phyloP scores from a whole-genome alignment of 2,797 vertebrate genomes.

The Ctenopoma multispine region DNA sequence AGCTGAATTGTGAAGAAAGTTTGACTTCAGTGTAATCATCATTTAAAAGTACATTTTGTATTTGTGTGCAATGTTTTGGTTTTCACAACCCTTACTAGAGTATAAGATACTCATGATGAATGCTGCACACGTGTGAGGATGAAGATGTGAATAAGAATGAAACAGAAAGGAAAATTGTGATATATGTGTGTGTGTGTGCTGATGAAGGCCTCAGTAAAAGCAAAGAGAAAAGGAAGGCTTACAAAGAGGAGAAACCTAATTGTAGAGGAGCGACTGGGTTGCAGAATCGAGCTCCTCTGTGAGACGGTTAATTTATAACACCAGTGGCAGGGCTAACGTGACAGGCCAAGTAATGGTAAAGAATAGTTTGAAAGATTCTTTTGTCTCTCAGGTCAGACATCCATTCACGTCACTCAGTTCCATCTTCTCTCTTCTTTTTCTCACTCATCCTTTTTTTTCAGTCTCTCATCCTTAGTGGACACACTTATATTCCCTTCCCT shows the following conservation, averaged over 20 bases:
- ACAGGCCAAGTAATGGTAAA: slow-evolving; percentile 79
- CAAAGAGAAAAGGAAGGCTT: slow-evolving; percentile 68
- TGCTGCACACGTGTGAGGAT: slow-evolving; percentile 48
- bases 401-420: slow-evolving; percentile 67
- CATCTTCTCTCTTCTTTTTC: slow-evolving; percentile 65
- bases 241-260: slow-evolving; percentile 76
- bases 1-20: not conserved
- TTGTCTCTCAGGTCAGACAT: slow-evolving; percentile 75
- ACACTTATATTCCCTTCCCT: slow-evolving; percentile 42
- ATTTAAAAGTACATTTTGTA: slow-evolving; percentile 15
- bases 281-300: slow-evolving; percentile 69
- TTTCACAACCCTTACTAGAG: slow-evolving; percentile 17
- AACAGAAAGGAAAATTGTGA: slow-evolving; percentile 62
- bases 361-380: slow-evolving; percentile 76
- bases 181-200: slow-evolving; percentile 61
- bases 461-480: slow-evolving; percentile 46
- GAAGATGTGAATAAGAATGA: slow-evolving; percentile 61
- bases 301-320: slow-evolving; percentile 84
- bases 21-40: not conserved
- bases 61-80: slow-evolving; percentile 16
- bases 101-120: slow-evolving; percentile 55
- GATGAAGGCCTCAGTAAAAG: slow-evolving; percentile 68
- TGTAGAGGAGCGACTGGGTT: slow-evolving; percentile 67
- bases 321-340: slow-evolving; percentile 65
- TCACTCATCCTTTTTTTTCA: slow-evolving; percentile 35